These are phyloP conservation scores for Bradypodion pumilum DNA, from an alignment of 2,797 vertebrate genomes.

Conservation along the genomic window DNA sequence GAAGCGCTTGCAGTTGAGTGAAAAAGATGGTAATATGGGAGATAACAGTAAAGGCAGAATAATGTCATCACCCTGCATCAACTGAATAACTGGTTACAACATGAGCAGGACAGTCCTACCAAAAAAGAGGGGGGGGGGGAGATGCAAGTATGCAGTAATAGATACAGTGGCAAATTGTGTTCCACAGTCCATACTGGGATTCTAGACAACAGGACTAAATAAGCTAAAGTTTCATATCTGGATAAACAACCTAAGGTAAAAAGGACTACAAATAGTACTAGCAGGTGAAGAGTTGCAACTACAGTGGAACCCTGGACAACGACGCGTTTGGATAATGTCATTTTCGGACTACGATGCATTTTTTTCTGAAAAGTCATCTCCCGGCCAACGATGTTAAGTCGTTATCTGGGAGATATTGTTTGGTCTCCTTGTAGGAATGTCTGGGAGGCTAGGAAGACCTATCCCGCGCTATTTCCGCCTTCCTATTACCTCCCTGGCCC, in stretches of 20 bases:
- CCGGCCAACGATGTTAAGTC: too few species aligned
- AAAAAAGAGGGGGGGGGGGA: background rate
- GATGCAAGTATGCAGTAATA: background rate
- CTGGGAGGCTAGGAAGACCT: too few species aligned
- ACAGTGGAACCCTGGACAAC: too few species aligned
- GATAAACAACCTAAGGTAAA: background rate
- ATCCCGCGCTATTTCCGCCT: too few species aligned
- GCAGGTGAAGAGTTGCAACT: too few species aligned
- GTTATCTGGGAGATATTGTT: too few species aligned
- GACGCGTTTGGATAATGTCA: too few species aligned
- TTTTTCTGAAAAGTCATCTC: too few species aligned
- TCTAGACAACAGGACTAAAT: background rate
- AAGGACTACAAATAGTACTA: background rate
- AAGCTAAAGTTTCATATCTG: too few species aligned
- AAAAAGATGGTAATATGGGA: background rate
- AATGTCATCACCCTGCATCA: background rate
- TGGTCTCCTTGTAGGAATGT: too few species aligned
- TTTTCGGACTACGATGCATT: too few species aligned
- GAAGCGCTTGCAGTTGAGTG: background rate
- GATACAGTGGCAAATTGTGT: background rate
- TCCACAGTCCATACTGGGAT: background rate
- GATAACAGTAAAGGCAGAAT: background rate
- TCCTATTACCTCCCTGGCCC: too few species aligned
- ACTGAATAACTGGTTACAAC: background rate
- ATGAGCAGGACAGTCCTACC: background rate